Evolutionary conservation across 2,113 vertebrate genomes (phyloP), one percentile per base, ranked within the genome.

Genomic region (Jaculus jaculus): DNA sequence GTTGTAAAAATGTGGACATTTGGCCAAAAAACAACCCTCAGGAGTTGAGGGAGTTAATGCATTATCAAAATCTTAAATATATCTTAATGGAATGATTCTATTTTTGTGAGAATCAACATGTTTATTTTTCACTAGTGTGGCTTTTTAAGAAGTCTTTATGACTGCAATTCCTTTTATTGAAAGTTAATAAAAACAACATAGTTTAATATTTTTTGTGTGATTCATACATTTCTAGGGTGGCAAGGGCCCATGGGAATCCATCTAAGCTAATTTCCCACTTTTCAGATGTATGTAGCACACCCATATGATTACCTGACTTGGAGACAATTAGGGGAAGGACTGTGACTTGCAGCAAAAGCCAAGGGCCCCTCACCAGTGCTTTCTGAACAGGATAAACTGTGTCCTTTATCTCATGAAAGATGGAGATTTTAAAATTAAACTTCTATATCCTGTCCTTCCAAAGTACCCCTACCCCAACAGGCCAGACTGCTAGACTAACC

Each of bases 31-130:
- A n/a, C 7, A 47, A 54, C 37, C 71, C 63, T 90, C 39, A 86
- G 81, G 89, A 58, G n/a, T 42, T 42, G 74, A 97, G 94, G 92
- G 85, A 96, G 90, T 97, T 94, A 95, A 94, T 69, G 12, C 30
- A 71, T 18, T 7, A 28, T 18, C 39, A 39, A 79, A 84, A 88
- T 86, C 66, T 47, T 89, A 86, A 93, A 90, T 90, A 85, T 42
- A 66, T 83, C 66, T 12, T 18, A 88, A 84, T 77, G n/a, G 75
- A 92, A 60, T 78, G 32, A 89, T 26, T 93, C 79, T 87, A 71
- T 81, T 92, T 94, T 28, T 79, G 37, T 39, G 12, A 54, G 90
- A 87, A 88, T 95, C 34, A 77, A 20, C 90, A 84, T 92, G 82
- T 95, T 92, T 63, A 65, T 95, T 87, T 54, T 74, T 79, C 37